These are phyloP conservation scores for Myotis findleyi DNA, from an alignment of 2,797 vertebrate species.

Conservation along the genomic window DNA sequence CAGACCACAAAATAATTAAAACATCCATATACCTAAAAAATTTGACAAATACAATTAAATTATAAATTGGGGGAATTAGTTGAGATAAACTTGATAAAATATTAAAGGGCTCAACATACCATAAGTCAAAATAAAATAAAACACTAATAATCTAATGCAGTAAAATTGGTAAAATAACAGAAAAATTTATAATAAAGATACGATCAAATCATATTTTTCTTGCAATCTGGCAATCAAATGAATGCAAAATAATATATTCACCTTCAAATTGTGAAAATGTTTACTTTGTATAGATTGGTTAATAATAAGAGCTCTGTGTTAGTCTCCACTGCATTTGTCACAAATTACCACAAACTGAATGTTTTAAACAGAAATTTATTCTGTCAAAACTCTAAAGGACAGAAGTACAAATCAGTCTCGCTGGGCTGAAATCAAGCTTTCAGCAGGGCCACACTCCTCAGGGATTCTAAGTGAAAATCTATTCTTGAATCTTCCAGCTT, in stretches of 20 bases:
- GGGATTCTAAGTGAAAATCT: too few species aligned
- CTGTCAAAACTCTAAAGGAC: neutral
- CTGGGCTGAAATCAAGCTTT: neutral
- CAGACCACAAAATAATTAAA: neutral
- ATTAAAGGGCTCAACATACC: neutral
- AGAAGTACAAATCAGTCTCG: neutral
- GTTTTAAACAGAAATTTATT: neutral
- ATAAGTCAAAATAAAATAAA: neutral
- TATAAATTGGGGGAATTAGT: neutral
- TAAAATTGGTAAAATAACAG: neutral
- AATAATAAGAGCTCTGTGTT: neutral
- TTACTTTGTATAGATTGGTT: neutral
- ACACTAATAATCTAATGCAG: neutral
- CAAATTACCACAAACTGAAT: neutral
- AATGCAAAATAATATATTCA: neutral
- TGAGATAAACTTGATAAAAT: neutral
- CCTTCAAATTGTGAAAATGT: neutral
- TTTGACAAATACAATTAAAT: neutral
- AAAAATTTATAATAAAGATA: neutral
- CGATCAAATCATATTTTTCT: neutral
- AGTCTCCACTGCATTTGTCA: neutral
- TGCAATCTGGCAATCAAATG: neutral
- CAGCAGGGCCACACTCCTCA: neutral
- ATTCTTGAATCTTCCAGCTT: too few species aligned
- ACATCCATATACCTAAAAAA: neutral